A percentile compares a stretch with the other conserved stretches of the same genome.
These are phyloP conservation scores for Drosophila austrosaltans DNA, from an alignment of 2,888 invertebrate species.

Conservation along the genomic window DNA sequence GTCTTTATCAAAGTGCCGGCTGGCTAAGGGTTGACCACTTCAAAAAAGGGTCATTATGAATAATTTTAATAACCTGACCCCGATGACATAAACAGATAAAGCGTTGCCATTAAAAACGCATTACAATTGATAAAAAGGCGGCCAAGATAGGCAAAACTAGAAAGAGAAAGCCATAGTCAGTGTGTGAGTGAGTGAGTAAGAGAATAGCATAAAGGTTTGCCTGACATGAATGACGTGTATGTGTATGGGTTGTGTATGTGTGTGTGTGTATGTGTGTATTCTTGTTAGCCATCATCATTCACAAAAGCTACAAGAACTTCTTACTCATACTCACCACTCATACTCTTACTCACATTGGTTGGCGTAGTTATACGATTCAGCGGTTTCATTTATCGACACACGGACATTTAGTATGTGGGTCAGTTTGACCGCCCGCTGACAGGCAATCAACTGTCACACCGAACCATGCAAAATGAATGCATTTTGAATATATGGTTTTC, in stretches of 20 bases:
- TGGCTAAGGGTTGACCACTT: conserved; percentile 13
- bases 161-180: background rate
- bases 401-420: conserved; percentile 62
- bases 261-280: conserved; percentile 20
- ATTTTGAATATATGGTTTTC: conserved; percentile 48
- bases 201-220: conserved; percentile 59
- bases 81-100: conserved; percentile 75
- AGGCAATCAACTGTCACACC: conserved; percentile 65
- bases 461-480: conserved; percentile 60
- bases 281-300: conserved; percentile 61
- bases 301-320: conserved; percentile 53
- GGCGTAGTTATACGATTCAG: conserved; percentile 28
- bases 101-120: conserved; percentile 71
- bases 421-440: conserved; percentile 60
- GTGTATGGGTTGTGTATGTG: conserved; percentile 14
- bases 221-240: conserved; percentile 59
- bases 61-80: conserved; percentile 67
- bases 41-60: conserved; percentile 57
- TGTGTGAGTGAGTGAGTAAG: background rate
- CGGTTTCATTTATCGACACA: conserved; percentile 54
- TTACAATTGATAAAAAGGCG: conserved; percentile 68
- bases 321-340: conserved; percentile 15
- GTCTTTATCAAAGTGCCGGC: conserved; percentile 47
- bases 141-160: conserved; percentile 17
- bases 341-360: conserved; percentile 19